A percentile compares a stretch with the other conserved stretches of the same genome.
These are phyloP conservation scores for Hypercompe scribonia DNA, from an alignment of 2,888 invertebrate species.

Conservation along the genomic window DNA sequence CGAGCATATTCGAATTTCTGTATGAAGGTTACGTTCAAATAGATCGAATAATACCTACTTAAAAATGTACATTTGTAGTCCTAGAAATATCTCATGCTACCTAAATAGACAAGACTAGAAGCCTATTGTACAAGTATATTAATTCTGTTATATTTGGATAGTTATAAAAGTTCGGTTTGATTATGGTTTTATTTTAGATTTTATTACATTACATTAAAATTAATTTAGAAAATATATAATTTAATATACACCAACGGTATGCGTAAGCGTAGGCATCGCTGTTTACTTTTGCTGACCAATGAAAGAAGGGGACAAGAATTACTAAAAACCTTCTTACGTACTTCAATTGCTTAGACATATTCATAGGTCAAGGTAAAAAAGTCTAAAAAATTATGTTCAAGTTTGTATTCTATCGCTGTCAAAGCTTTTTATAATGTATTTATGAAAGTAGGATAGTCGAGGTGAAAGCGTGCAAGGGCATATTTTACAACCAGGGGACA, in stretches of 20 bases:
- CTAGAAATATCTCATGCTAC: too few relatives aligned
- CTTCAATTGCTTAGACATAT: not conserved
- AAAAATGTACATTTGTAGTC: not conserved
- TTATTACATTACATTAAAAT: too few relatives aligned
- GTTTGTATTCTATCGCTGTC: not conserved
- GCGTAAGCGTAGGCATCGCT: too few relatives aligned
- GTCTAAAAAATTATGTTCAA: not conserved
- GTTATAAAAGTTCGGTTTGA: not conserved
- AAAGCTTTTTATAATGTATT: not conserved
- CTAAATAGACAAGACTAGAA: too few relatives aligned
- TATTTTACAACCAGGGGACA: conserved; percentile 36
- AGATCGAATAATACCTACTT: not conserved
- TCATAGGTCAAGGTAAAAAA: not conserved
- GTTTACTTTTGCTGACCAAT: too few relatives aligned
- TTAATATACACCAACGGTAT: too few relatives aligned
- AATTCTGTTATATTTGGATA: too few relatives aligned
- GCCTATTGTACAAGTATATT: too few relatives aligned
- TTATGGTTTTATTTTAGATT: too few relatives aligned
- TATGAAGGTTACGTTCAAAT: not conserved
- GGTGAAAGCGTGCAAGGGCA: conserved; percentile 36
- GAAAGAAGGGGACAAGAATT: not conserved
- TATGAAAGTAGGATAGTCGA: conserved; percentile 4
- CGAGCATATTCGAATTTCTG: not conserved
- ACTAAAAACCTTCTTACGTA: not conserved
- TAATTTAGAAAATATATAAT: too few relatives aligned